A percentile compares a stretch with the other conserved stretches of the same genome.
Evolutionary conservation across 2,113 vertebrate species (phyloP).

Genomic region (Corythornis madagascariensis): DNA sequence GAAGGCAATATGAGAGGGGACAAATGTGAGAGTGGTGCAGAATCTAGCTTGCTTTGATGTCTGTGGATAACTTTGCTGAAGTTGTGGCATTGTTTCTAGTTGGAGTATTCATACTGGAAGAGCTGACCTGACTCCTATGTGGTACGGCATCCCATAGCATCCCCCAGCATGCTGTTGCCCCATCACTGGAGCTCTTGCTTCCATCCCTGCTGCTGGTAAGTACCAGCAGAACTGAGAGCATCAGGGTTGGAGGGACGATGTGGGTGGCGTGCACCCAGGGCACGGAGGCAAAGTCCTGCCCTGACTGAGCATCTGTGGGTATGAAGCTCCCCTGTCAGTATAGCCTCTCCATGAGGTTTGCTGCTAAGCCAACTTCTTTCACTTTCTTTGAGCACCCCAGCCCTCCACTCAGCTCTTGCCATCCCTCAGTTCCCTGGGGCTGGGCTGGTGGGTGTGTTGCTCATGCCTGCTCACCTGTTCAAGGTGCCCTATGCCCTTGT

Average conservation of each 20-base stretch:
- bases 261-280: neutral
- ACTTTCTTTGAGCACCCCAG: neutral
- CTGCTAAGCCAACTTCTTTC: neutral
- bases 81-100: neutral
- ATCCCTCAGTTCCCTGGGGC: rapidly evolving
- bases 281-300: neutral
- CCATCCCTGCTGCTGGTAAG: neutral
- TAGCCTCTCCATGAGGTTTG: neutral
- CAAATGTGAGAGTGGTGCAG: neutral
- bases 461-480: neutral
- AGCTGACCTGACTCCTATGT: neutral
- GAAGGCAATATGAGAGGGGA: neutral
- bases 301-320: neutral
- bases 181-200: neutral
- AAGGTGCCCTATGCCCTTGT: neutral
- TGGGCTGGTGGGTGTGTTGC: neutral
- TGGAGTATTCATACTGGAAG: neutral
- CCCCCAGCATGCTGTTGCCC: neutral
- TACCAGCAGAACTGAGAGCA: rapidly evolving
- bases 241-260: rapidly evolving
- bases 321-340: neutral
- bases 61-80: neutral
- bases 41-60: neutral
- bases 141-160: neutral
- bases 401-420: neutral